Evolutionary conservation across 2,113 vertebrate species (phyloP).

Genomic region (Anas platyrhynchos): DNA sequence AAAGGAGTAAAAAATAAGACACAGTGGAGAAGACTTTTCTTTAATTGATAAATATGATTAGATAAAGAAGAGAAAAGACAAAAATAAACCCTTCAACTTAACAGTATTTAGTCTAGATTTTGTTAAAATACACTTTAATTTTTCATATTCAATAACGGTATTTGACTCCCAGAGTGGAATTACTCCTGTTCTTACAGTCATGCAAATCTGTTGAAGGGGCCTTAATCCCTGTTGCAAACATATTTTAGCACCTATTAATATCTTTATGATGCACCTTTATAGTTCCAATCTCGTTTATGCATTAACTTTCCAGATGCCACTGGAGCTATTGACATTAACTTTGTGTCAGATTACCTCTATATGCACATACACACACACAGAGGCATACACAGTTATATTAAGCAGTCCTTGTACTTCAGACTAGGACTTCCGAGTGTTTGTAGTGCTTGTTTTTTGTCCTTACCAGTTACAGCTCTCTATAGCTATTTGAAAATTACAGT

Average conservation of each 20-base stretch:
- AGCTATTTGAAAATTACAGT: not conserved
- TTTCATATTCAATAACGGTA: not conserved
- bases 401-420: not conserved
- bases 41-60: not conserved
- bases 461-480: not conserved
- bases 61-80: not conserved
- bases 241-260: not conserved
- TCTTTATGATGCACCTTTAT: not conserved
- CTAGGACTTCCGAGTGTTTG: not conserved
- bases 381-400: not conserved
- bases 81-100: not conserved
- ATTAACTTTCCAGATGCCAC: not conserved
- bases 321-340: not conserved
- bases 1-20: not conserved
- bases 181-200: not conserved
- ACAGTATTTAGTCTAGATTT: not conserved
- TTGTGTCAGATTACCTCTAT: not conserved
- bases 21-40: not conserved
- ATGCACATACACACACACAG: not conserved
- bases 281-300: not conserved
- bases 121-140: not conserved
- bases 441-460: not conserved
- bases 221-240: not conserved
- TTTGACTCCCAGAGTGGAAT: not conserved
- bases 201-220: not conserved